Base-by-base conservation (phyloP, 2,888 invertebrate species). In the Himalopsyche anomala region DNA sequence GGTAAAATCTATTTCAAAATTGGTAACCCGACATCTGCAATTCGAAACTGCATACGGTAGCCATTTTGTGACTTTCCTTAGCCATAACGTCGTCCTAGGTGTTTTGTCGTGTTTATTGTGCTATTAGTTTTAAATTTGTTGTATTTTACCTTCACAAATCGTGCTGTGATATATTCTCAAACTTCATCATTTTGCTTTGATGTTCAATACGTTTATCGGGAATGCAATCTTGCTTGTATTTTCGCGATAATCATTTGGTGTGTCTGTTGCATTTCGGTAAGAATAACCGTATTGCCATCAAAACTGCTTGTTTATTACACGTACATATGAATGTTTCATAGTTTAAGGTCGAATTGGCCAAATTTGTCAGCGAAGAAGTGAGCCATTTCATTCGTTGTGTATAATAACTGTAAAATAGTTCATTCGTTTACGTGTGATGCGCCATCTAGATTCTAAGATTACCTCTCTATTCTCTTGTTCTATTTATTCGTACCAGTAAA, bases 191-290 rank as follows among this genome's bases (percentile, higher is more conserved):
- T 74, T 74, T 12, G 38, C 15, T 74, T 74, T 74, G 74, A 74
- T 74, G 74, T 74, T 74, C 74, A 36, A 15, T 74, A 74, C 74
- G 19, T 74, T 74, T 28, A 74, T 74, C 74, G 74, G 74, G 74
- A 74, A 74, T 74, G 74, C 74, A 74, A 74, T 74, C 74, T 74
- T 74, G 74, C 38, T 74, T 74, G 74, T 74, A 74, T 74, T 74
- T 38, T 74, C 36, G 74, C 36, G 36, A 74, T 74, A 74, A 74
- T 74, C 74, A 74, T 36, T 74, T 74, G 12, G 74, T 36, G 74
- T 62, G 62, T 62, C 19, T 62, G 62, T 74, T 74, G 28, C 74
- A 38, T 74, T 74, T 74, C 28, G 74, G 74, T 74, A 74, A 74
- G 74, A 62, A 62, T 62, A 19, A 62, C 19, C n/a, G 4, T n/a